Evolutionary conservation across 2,113 vertebrate species (phyloP), one percentile per base, ranked within the genome.

Genomic region (Cottus gobio): DNA sequence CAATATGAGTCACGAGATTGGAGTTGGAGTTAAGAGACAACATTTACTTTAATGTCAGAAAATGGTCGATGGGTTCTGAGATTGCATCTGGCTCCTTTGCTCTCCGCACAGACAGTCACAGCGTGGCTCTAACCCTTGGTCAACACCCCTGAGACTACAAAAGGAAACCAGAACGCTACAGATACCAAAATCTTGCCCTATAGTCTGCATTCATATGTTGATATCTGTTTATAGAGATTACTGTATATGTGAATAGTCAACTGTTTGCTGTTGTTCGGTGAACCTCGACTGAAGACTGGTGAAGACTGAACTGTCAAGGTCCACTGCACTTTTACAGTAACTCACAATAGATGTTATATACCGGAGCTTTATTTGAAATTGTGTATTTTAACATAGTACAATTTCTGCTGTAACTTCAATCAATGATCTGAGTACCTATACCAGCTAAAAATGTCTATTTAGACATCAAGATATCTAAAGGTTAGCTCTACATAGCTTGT

Each of bases 401-500:
- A 44, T 5, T 24, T 12, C 31, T 34, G 22, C 26, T 30, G n/a
- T 61, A 54, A 39, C 24, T 48, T 6, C 10, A 24, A 70, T 57
- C 20, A 42, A 16, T 3, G 1, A 39, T 64, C 54, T 7, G n/a
- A 79, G 44, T 30, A 34, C 13, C 67, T 71, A 73, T 36, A 24
- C 16, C 56, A 46, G 62, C 34, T 85, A 70, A 48, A 42, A 54
- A 39, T 6, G 34, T 39, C 44, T 22, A 46, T 65, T 39, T 9
- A 74, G 39, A 44, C 28, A 52, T 64, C n/a, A 30, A 70, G 30
- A 61, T 46, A 26, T 48, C 65, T 50, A 65, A 74, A 56, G 50
- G 57, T 16, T 71, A 58, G 79, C 56, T 77, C 24, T 54, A 73
- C 60, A 63, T 8, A 52, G 67, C 10, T 44, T 28, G 67, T 67